Conservation (phyloP, 1,140 invertebrate genomes). For the Drosophila novamexicana region DNA sequence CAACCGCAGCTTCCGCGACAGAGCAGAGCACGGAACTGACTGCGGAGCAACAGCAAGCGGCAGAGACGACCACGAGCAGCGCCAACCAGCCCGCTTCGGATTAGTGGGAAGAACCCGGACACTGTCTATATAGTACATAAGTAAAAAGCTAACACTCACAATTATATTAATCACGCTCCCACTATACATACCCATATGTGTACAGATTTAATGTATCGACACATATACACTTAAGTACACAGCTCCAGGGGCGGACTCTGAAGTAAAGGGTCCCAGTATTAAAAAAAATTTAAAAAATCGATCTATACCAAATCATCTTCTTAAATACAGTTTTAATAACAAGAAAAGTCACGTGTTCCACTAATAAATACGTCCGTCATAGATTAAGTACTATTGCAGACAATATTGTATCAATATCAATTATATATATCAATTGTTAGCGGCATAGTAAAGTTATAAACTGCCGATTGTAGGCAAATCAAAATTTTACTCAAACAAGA, state of each 20-base stretch:
- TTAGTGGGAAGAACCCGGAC: constrained; percentile 13
- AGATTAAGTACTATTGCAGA: background rate
- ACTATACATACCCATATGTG: background rate
- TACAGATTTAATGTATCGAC: background rate
- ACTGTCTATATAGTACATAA: constrained; percentile 39
- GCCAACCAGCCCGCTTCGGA: background rate
- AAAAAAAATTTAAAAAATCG: background rate
- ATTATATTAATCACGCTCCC: background rate
- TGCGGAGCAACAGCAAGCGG: constrained; percentile 23
- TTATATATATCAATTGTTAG: too few relatives aligned
- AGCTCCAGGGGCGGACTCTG: constrained; percentile 2
- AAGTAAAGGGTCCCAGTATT: background rate
- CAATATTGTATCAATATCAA: too few relatives aligned
- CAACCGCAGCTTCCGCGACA: constrained; percentile 21
- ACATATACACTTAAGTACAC: background rate
- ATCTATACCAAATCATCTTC: too few relatives aligned
- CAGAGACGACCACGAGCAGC: constrained; percentile 3
- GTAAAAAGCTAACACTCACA: constrained; percentile 6
- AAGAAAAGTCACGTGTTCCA: too few relatives aligned
- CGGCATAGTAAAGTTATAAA: too few relatives aligned
- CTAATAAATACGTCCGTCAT: background rate
- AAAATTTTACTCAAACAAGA: too few relatives aligned
- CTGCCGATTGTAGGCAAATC: too few relatives aligned
- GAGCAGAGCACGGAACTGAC: constrained; percentile 21
- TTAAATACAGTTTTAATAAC: too few relatives aligned